Base-by-base conservation (phyloP, 2,797 vertebrate genomes). In the Staurois parvus region DNA sequence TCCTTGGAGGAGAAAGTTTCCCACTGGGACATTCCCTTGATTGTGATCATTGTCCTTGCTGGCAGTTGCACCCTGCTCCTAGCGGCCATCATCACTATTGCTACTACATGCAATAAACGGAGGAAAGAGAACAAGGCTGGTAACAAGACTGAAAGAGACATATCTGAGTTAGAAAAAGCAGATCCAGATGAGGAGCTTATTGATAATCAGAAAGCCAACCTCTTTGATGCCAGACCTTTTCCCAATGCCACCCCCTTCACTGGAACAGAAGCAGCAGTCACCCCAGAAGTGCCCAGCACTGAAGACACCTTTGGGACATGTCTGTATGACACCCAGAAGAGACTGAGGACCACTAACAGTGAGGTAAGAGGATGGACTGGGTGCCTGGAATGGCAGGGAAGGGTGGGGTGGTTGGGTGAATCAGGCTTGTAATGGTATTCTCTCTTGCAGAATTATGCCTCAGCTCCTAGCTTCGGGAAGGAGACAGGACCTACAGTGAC, bases 1-100 rank as follows among this genome's bases (percentile, higher is more conserved):
- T 93, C 90, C 85, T 93, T 89, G 79, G 94, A 92, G 79, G 95
- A 91, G 90, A 91, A 93, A 34, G 94, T 90, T 56, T 88, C 94
- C 37, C 95, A 95, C 28, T 99, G 97, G 97, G 97, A 98, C 90
- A 93, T 94, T 85, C 97, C 97, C 72, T 91, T 98, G 75, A 96
- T 98, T 0, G 96, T 99, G 34, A 97, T 99, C 91, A 94, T 98
- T 0, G 93, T 98, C 87, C 92, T 99, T 90, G 97, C 97, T 0
- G 97, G 97, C 81, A 97, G 97, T 92, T 98, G 97, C 92, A 97
- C 97, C 15, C 93, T 99, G 85, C 95, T 99, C 48, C 94, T 99
- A 85, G 94, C 97, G 81, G 97, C 97, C 81, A 98, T 98, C 90
- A 94, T 99, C 92, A 95, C 97, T 88, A 97, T 98, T 0, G 97